Evolutionary conservation across 2,113 vertebrate genomes (phyloP).

Genomic region (Cichladusa arquata): DNA sequence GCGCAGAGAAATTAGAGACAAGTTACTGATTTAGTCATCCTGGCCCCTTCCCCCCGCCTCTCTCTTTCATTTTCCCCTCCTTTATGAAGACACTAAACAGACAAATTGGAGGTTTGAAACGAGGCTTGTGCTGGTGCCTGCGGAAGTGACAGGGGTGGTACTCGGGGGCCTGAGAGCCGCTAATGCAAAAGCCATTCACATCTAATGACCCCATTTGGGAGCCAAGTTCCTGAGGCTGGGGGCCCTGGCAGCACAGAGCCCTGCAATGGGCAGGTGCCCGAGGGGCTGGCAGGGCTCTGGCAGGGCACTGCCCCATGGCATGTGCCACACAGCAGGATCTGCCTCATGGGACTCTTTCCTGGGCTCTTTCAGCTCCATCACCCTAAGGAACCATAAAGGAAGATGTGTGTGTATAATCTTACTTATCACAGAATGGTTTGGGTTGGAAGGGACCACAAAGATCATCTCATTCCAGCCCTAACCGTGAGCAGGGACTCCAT

Average conservation of each 20-base stretch:
- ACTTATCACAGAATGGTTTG: not conserved
- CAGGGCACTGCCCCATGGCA: not conserved
- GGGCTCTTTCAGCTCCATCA: not conserved
- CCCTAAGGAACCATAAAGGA: not conserved
- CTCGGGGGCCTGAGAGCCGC: slow-evolving; percentile 9
- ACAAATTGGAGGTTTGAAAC: slow-evolving; percentile 63
- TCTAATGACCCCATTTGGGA: slow-evolving; percentile 35
- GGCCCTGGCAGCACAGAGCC: not conserved
- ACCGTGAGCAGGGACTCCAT: rapidly evolving
- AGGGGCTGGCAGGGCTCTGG: not conserved
- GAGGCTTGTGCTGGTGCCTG: slow-evolving; percentile 42
- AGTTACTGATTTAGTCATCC: slow-evolving; percentile 61
- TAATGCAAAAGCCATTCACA: slow-evolving; percentile 54
- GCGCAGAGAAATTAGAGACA: slow-evolving; percentile 51
- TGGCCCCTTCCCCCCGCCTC: slow-evolving; percentile 45
- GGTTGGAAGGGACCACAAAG: not conserved
- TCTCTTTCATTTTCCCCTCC: slow-evolving; percentile 47
- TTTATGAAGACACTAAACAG: slow-evolving; percentile 77
- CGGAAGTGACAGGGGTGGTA: slow-evolving; percentile 62
- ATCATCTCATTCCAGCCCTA: not conserved
- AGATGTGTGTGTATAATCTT: rapidly evolving
- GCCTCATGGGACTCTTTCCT: rapidly evolving
- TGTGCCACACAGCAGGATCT: rapidly evolving
- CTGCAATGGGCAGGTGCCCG: not conserved
- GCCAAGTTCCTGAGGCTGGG: not conserved